A percentile compares a stretch with the other conserved stretches of the same genome.
These are phyloP conservation scores for Papilio gigon DNA, from an alignment of 2,888 invertebrate genomes.

Conservation along the genomic window DNA sequence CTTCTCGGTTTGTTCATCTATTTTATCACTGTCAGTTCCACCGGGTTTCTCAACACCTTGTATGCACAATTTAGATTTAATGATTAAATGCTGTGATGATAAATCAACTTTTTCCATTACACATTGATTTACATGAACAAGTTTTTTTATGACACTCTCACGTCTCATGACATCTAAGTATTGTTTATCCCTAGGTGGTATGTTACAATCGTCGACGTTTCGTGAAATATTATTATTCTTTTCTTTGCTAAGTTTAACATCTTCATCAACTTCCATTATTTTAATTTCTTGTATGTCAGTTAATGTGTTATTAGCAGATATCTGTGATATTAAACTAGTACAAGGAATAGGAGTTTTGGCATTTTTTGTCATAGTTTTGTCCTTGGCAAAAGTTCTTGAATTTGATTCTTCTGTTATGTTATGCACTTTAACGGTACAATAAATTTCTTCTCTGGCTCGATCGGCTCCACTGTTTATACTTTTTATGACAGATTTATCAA, in stretches of 20 bases:
- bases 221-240: slow-evolving; percentile 31
- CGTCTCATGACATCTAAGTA: neutral
- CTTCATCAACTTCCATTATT: neutral
- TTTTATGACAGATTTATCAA: neutral
- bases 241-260: slow-evolving; percentile 8
- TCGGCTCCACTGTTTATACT: slow-evolving; percentile 43
- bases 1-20: neutral
- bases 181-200: neutral
- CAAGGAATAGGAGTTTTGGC: neutral
- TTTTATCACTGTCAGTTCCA: slow-evolving; percentile 49
- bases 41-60: slow-evolving; percentile 64
- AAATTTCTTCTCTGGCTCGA: slow-evolving; percentile 65
- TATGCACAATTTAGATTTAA: slow-evolving; percentile 62
- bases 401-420: neutral
- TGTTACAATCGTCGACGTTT: neutral
- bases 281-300: neutral
- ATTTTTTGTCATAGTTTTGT: slow-evolving; percentile 30
- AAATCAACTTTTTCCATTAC: slow-evolving; percentile 18
- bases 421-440: neutral
- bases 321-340: neutral
- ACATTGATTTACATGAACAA: slow-evolving; percentile 29
- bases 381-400: neutral
- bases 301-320: neutral
- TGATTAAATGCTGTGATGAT: slow-evolving; percentile 25
- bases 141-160: neutral